phyloP scores from a whole-genome alignment of 2,797 vertebrate species.

The Amblyraja radiata region DNA sequence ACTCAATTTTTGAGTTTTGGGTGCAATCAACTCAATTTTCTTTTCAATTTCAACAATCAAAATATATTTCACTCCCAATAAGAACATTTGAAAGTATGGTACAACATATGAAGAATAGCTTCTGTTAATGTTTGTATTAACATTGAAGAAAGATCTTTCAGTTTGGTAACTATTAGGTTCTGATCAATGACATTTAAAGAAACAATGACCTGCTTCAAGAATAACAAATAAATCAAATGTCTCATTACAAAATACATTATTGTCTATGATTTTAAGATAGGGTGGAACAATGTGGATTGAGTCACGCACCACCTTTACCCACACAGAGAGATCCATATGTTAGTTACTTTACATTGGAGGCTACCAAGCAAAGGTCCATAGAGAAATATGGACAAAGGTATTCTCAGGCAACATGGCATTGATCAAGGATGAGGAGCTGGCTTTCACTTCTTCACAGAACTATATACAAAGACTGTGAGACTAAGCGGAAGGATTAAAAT shows the following conservation, averaged over 20 bases:
- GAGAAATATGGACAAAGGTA: background rate
- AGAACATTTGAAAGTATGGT: background rate
- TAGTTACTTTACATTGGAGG: background rate
- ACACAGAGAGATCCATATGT: background rate
- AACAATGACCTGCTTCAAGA: background rate
- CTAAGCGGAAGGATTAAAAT: background rate
- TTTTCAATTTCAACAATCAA: background rate
- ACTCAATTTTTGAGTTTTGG: background rate
- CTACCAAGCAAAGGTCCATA: background rate
- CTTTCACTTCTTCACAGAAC: background rate
- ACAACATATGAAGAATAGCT: too few relatives aligned
- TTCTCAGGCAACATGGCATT: background rate
- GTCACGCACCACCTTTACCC: background rate
- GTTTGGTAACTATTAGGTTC: background rate
- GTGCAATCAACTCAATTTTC: background rate
- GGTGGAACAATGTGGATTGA: background rate
- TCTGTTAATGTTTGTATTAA: background rate
- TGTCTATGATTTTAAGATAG: background rate
- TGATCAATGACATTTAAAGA: background rate
- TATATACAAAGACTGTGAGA: background rate
- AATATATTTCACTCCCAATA: background rate
- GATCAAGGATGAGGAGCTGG: background rate
- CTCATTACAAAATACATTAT: background rate
- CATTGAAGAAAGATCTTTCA: background rate
- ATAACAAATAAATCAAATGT: background rate